Conservation (phyloP, 2,797 vertebrate genomes). For the Neostethus bicornis region DNA sequence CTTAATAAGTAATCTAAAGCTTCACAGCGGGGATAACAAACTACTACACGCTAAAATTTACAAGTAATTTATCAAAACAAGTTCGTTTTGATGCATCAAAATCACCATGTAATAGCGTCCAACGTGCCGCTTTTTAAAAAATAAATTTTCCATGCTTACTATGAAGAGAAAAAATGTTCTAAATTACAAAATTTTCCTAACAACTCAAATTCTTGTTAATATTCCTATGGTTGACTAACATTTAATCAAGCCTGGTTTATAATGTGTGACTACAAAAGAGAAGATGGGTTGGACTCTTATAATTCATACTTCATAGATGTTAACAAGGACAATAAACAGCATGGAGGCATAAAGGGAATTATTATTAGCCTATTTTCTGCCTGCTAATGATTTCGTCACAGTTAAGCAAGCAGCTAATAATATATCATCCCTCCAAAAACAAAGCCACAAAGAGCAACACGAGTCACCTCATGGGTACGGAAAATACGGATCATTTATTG, state of each 20-base stretch:
- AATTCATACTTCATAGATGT: slow-evolving; percentile 32
- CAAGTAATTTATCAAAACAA: no score
- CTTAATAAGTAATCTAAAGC: no score
- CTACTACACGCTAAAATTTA: no score
- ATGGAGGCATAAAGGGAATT: slow-evolving; percentile 26
- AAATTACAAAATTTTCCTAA: no score
- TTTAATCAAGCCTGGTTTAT: neutral
- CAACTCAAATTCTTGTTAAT: neutral
- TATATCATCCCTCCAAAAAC: slow-evolving; percentile 33
- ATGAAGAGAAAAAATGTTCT: no score
- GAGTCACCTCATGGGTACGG: slow-evolving; percentile 6
- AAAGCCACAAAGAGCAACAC: slow-evolving; percentile 22
- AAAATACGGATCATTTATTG: no score
- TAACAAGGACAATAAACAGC: slow-evolving; percentile 16
- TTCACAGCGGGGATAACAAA: no score
- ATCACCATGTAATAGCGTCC: no score
- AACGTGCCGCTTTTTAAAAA: no score
- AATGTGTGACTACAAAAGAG: neutral
- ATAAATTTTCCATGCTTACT: no score
- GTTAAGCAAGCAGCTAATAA: slow-evolving; percentile 50
- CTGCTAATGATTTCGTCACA: slow-evolving; percentile 57
- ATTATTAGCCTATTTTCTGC: slow-evolving; percentile 56
- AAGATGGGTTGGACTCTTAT: slow-evolving; percentile 4
- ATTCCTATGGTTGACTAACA: neutral
- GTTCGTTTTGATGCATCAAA: no score